Percentiles rank a stretch among this genome's conserved stretches.
Conservation (phyloP, 1,140 invertebrate genomes). For the Papilio dardanus region DNA sequence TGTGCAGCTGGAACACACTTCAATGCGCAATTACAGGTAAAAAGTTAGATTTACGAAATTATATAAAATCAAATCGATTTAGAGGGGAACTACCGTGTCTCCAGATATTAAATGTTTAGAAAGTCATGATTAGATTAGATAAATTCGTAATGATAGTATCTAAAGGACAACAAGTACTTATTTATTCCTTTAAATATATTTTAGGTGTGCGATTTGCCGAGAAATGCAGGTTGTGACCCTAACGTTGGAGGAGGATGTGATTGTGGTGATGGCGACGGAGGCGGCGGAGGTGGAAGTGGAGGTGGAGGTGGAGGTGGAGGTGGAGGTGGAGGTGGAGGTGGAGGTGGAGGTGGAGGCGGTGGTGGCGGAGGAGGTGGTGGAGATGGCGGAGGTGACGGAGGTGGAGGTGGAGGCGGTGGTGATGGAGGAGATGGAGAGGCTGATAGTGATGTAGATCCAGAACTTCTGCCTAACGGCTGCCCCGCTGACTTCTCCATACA, state of each 20-base stretch:
- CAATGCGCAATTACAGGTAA: constrained; percentile 30
- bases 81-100: not conserved
- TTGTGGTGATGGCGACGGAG: constrained; percentile 1
- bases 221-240: constrained; percentile 41
- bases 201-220: constrained; percentile 49
- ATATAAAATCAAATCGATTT: not conserved
- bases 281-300: too few species aligned
- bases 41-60: not conserved
- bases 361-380: constrained; percentile 26
- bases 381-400: not conserved
- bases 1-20: constrained; percentile 34
- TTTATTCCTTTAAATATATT: too few species aligned
- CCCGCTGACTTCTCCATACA: constrained; percentile 49
- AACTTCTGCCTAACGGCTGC: constrained; percentile 49
- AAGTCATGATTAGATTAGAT: not conserved
- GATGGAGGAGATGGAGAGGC: constrained; percentile 22
- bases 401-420: constrained; percentile 7
- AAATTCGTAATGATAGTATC: not conserved
- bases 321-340: not conserved
- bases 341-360: not conserved
- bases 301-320: constrained; percentile 9
- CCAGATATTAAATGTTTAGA: not conserved
- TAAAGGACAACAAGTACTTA: not conserved
- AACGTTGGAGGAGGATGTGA: not conserved
- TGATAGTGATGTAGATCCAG: not conserved